Percentiles rank a stretch among this genome's conserved stretches.
Evolutionary conservation across 2,113 vertebrate genomes (phyloP).

Genomic region (Rhinolophus ferrumequinum): DNA sequence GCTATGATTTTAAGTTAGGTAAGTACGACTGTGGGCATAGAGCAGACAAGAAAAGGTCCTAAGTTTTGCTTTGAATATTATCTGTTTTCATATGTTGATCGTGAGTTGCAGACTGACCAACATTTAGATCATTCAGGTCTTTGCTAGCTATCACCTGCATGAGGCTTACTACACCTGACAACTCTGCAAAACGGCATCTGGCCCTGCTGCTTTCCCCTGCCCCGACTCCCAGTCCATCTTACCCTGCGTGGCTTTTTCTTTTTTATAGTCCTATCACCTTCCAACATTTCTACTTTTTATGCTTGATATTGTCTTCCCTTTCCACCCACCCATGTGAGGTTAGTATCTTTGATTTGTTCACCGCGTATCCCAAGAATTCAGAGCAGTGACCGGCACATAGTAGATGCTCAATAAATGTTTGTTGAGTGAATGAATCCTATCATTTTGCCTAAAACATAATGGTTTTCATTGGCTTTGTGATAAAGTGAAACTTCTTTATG

Average conservation of each 20-base stretch:
- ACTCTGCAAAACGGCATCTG: background rate
- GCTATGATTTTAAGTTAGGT: background rate
- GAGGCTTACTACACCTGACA: background rate
- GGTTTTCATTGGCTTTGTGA: background rate
- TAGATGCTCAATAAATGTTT: constrained; percentile 44
- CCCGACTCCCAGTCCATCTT: background rate
- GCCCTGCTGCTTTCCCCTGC: background rate
- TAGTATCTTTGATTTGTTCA: background rate
- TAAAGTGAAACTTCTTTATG: background rate
- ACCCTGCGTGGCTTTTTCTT: background rate
- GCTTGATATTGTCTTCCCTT: constrained; percentile 3
- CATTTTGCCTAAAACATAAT: background rate
- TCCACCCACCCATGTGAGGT: background rate
- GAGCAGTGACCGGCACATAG: background rate
- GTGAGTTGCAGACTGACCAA: background rate
- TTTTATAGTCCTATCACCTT: background rate
- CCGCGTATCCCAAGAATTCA: background rate
- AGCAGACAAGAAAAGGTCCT: background rate
- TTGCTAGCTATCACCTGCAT: background rate
- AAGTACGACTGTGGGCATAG: background rate
- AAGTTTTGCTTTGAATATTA: background rate
- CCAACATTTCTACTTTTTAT: constrained; percentile 22
- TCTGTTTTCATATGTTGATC: background rate
- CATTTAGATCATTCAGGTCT: background rate
- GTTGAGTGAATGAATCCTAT: background rate